Base-by-base conservation (phyloP, 2,113 vertebrate species). In the Myocastor coypus region DNA sequence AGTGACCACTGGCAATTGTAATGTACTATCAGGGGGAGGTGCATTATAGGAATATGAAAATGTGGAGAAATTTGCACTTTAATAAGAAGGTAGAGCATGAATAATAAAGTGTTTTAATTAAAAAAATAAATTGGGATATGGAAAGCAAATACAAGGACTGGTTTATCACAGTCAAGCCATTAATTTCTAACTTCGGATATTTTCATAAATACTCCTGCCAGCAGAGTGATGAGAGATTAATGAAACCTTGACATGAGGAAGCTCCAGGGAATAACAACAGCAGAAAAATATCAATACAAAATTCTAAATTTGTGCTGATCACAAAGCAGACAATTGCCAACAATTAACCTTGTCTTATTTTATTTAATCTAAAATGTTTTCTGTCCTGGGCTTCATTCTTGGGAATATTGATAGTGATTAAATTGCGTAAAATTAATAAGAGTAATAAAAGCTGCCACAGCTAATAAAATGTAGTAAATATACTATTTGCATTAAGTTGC, bases 131-230 rank as follows among this genome's bases (percentile, higher is more conserved):
- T 22, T 55, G 46, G 3, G 0, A 77, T 61, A 57, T 55, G 88
- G 55, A 88, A 90, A 97, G 8, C 16, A 87, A 96, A 83, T 57
- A 88, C 17, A 96, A 87, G 11, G 11, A 86, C 20, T 75, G 2
- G 19, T 2, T 80, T 93, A 68, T 83, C 34, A 59, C 63, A 28
- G 61, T 46, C 11, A 55, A 94, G 81, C 1, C 57, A 83, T 81
- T 63, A 50, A 6, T 89, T n/a, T 66, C 37, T 87, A 91, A 95
- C 90, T 86, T 26, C n/a, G 94, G 83, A 81, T 94, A 83, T 68
- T 84, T 96, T 96, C 46, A 92, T 55, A 94, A 93, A 88, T 64
- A 85, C 85, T 78, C 32, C 28, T 95, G 34, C 6, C 89, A 78
- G 19, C 4, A 64, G 14, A 84, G 4, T 78, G 63, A 92, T 57